Conservation (phyloP, 2,888 invertebrate species). For the Euzetes globulus region DNA sequence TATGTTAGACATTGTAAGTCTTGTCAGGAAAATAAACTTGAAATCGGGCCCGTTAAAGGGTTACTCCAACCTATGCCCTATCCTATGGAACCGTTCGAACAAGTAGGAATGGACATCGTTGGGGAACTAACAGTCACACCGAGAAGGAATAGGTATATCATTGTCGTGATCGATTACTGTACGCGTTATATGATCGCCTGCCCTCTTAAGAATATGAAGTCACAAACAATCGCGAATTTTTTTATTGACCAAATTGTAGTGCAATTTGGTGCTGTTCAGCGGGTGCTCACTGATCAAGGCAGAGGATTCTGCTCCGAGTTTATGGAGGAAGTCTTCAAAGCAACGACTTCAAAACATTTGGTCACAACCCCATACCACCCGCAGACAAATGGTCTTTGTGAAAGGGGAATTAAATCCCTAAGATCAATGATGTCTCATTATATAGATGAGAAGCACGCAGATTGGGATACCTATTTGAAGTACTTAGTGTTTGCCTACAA, state of each 20-base stretch:
- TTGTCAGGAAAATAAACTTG: slow-evolving; percentile 37
- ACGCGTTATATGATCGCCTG: slow-evolving; percentile 6
- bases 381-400: slow-evolving; percentile 3
- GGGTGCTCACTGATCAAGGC: slow-evolving; percentile 40
- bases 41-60: not conserved
- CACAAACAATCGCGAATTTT: not conserved
- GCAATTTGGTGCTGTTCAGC: slow-evolving; percentile 29
- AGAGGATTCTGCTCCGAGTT: slow-evolving; percentile 39
- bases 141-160: slow-evolving; percentile 35
- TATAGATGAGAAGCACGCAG: slow-evolving; percentile 34
- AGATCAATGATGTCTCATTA: slow-evolving; percentile 39
- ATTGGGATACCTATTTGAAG: slow-evolving; percentile 39
- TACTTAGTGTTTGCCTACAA: slow-evolving; percentile 41
- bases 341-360: not conserved
- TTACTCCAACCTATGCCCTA: not conserved
- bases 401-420: slow-evolving; percentile 37
- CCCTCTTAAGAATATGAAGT: not conserved
- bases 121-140: slow-evolving; percentile 33
- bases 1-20: slow-evolving; percentile 37
- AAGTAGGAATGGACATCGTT: slow-evolving; percentile 33
- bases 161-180: slow-evolving; percentile 35
- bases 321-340: slow-evolving; percentile 26
- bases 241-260: slow-evolving; percentile 7
- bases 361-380: slow-evolving; percentile 2
- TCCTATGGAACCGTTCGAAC: not conserved